Conservation (phyloP, 2,888 invertebrate genomes). For the Eristalis arbustorum region DNA sequence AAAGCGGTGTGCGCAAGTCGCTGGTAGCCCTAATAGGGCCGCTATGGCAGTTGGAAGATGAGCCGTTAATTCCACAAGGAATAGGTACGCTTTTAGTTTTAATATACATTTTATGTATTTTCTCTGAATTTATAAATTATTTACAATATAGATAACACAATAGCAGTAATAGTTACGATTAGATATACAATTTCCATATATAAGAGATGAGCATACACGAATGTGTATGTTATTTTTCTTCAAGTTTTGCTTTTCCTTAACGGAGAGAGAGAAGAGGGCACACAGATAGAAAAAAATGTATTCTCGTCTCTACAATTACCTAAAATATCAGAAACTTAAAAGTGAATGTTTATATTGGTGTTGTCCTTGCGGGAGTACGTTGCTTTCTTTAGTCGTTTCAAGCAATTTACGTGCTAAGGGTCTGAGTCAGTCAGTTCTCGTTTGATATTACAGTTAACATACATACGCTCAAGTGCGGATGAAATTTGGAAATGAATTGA, state of each 20-base stretch:
- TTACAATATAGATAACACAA: slow-evolving; percentile 69
- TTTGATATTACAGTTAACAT: slow-evolving; percentile 35
- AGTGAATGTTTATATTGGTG: neutral
- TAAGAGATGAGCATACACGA: slow-evolving; percentile 34
- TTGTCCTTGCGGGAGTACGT: slow-evolving; percentile 2
- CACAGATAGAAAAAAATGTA: slow-evolving; percentile 2
- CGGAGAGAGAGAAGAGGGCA: neutral
- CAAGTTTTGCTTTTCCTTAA: neutral
- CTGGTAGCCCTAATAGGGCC: too few species aligned
- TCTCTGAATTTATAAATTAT: slow-evolving; percentile 62
- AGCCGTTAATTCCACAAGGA: too few species aligned
- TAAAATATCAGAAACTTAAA: slow-evolving; percentile 2
- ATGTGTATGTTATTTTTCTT: slow-evolving; percentile 3
- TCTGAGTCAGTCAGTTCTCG: slow-evolving; percentile 63
- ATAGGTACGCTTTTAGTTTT: neutral
- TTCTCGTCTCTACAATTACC: neutral
- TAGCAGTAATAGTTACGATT: slow-evolving; percentile 58
- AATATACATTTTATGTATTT: slow-evolving; percentile 65
- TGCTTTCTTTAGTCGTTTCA: neutral
- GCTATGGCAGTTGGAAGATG: too few species aligned
- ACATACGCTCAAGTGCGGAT: slow-evolving; percentile 19
- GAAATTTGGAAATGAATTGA: neutral
- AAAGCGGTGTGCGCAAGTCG: too few species aligned
- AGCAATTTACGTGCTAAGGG: slow-evolving; percentile 24
- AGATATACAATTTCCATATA: slow-evolving; percentile 41